Base-by-base conservation (phyloP, 1,140 invertebrate genomes). In the Drosophila obscura region DNA sequence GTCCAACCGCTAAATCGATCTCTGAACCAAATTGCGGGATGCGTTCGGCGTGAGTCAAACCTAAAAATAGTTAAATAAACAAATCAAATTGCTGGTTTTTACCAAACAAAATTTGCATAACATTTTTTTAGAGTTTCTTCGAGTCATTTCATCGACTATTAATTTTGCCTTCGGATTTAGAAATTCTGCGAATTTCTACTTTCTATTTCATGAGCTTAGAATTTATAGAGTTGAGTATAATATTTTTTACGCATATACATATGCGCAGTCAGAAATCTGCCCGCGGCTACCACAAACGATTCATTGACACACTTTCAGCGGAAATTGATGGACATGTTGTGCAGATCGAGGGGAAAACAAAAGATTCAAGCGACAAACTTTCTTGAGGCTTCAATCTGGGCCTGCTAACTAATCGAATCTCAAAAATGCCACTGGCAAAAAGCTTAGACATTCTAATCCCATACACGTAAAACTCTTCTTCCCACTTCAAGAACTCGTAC, bases 1-100 rank as follows among this genome's bases (percentile, higher is more conserved):
- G 9, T 8, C 16, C n/a, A 46, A 31, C 19, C 26, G 13, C n/a
- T 9, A 26, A 24, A 48, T 41, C 15, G 19, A 46, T 43, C 26
- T 31, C 57, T 56, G 50, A 69, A 69, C 56, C 60, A 61, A 76
- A 77, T 53, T 51, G 55, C 50, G 56, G 60, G 57, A 74, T 84
- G 66, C 62, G 72, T 66, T 67, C 52, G 28, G 26, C 43, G 43
- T 87, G 83, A 87, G 44, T 87, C 79, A 87, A 69, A 51, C 66
- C 76, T 88, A 88, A 88, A 87, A 87, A 87, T 87, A 87, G 73
- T 49, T 44, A 26, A 63, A 66, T 53, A 65, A 61, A 68, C 68
- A 66, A 69, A 78, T 77, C 56, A 67, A 78, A 56, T 82, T 82
- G 71, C 84, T 73, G 78, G 65, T 73, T 87, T 82, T 85, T 62